Conservation (phyloP, 2,888 invertebrate species). For the Cephus runcator region DNA sequence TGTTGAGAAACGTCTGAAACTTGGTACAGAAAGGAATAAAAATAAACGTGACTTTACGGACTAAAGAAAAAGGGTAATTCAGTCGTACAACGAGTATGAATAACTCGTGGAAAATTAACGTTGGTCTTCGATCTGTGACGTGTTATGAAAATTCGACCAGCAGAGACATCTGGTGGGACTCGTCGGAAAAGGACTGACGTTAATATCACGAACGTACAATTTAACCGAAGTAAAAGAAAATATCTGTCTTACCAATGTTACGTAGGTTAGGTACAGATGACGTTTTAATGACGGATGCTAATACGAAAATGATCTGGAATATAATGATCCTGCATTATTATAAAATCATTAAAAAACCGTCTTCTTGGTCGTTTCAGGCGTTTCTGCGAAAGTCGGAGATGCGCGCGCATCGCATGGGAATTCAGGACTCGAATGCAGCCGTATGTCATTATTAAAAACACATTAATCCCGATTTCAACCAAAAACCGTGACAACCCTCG, state of each 20-base stretch:
- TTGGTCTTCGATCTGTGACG: background rate
- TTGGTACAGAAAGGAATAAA: background rate
- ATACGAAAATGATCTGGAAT: background rate
- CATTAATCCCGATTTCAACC: conserved; percentile 52
- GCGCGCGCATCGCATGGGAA: conserved; percentile 28
- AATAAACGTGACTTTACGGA: background rate
- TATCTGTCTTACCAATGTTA: background rate
- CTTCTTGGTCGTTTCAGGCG: background rate
- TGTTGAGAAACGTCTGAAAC: background rate
- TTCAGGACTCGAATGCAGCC: background rate
- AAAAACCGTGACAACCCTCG: background rate
- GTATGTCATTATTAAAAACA: conserved; percentile 57
- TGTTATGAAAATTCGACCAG: background rate
- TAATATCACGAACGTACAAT: background rate
- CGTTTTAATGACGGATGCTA: conserved; percentile 1
- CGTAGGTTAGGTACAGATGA: background rate
- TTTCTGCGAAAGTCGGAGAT: conserved; percentile 16
- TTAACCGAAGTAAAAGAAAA: background rate
- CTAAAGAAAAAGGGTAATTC: background rate
- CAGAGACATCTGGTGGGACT: background rate
- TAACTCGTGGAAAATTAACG: background rate
- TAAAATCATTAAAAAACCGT: background rate
- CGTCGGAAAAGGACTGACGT: background rate
- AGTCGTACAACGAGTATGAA: background rate
- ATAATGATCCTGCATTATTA: conserved; percentile 1